phyloP scores from a whole-genome alignment of 2,113 vertebrate genomes.

The Phrynosoma platyrhinos region DNA sequence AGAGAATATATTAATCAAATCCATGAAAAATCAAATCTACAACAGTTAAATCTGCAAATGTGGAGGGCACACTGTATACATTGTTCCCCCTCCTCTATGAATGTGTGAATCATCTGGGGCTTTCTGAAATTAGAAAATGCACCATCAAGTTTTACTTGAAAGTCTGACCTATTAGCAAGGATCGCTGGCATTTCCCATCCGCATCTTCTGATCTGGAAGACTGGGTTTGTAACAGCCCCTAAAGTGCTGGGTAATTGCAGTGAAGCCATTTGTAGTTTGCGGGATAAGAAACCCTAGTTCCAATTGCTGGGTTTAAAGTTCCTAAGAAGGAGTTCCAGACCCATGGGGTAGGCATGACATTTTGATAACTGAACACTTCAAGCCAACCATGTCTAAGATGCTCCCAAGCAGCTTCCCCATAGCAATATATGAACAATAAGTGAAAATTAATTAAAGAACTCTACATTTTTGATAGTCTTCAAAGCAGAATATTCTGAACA shows the following conservation, averaged over 20 bases:
- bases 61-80: too few species aligned
- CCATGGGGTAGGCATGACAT: conserved; percentile 19
- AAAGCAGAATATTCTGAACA: not conserved
- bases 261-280: not conserved
- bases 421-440: not conserved
- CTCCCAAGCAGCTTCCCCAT: not conserved
- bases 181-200: not conserved
- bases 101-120: not conserved
- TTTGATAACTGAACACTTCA: conserved; percentile 18
- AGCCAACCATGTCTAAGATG: conserved; percentile 9
- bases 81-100: not conserved
- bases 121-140: not conserved
- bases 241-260: not conserved
- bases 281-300: not conserved
- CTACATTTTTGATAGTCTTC: not conserved
- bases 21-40: too few species aligned
- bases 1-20: too few species aligned
- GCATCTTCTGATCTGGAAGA: not conserved
- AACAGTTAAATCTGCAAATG: too few species aligned
- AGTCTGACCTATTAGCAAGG: not conserved
- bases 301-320: not conserved
- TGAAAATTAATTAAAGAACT: not conserved
- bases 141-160: not conserved
- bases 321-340: not conserved
- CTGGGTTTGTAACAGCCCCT: not conserved